Evolutionary conservation across 2,113 vertebrate species (phyloP).

Genomic region (Pogona vitticeps): DNA sequence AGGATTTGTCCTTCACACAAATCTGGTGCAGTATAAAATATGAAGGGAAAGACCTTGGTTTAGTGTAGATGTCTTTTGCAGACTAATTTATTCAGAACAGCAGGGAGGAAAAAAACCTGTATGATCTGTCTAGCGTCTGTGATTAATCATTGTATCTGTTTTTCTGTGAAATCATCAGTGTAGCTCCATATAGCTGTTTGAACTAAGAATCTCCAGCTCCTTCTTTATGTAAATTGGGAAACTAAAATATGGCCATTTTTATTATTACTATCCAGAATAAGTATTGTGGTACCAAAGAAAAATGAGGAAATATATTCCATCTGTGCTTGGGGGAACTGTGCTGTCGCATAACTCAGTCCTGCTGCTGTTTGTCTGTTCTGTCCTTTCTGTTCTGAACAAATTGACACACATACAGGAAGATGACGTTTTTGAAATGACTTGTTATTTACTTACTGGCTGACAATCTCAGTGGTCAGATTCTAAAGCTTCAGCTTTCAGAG

Average conservation of each 20-base stretch:
- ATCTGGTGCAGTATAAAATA: not conserved
- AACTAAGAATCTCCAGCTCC: slow-evolving; percentile 35
- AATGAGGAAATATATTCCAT: slow-evolving; percentile 74
- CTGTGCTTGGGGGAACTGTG: slow-evolving; percentile 70
- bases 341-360: slow-evolving; percentile 74
- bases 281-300: slow-evolving; percentile 56
- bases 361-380: slow-evolving; percentile 71
- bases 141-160: not conserved
- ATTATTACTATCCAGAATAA: slow-evolving; percentile 53
- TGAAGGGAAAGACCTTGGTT: slow-evolving; percentile 16
- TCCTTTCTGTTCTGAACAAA: slow-evolving; percentile 74
- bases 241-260: slow-evolving; percentile 49
- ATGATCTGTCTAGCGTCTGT: slow-evolving; percentile 5
- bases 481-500: slow-evolving; percentile 44
- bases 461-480: slow-evolving; percentile 35
- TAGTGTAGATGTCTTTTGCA: slow-evolving; percentile 38
- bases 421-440: slow-evolving; percentile 66
- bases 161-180: slow-evolving; percentile 1
- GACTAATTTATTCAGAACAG: slow-evolving; percentile 15
- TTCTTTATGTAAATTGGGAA: slow-evolving; percentile 41
- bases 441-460: slow-evolving; percentile 59
- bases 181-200: not conserved
- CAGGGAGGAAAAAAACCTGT: not conserved
- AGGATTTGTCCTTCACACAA: slow-evolving; percentile 14
- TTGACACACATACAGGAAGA: slow-evolving; percentile 70